Evolutionary conservation across 2,113 vertebrate genomes (phyloP).

Genomic region (Sinocyclocheilus anophthalmus): DNA sequence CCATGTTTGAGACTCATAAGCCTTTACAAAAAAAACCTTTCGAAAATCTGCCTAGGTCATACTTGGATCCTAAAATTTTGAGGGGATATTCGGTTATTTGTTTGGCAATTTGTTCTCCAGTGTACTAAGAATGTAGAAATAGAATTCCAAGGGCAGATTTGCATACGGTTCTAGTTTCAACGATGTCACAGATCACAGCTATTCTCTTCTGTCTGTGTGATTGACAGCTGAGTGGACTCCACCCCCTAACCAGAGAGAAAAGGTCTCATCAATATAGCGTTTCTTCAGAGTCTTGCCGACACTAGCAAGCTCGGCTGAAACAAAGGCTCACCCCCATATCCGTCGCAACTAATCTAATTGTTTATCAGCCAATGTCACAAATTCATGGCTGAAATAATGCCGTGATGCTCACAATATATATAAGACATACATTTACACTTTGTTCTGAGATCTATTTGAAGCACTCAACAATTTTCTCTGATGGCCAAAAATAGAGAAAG

Average conservation of each 20-base stretch:
- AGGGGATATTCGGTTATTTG: background rate
- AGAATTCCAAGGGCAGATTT: background rate
- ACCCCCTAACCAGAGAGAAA: background rate
- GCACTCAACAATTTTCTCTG: slow-evolving; percentile 26
- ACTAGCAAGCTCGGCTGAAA: slow-evolving; percentile 33
- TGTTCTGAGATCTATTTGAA: slow-evolving; percentile 26
- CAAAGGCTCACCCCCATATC: slow-evolving; percentile 9
- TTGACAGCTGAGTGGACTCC: slow-evolving; percentile 22
- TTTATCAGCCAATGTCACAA: slow-evolving; percentile 9
- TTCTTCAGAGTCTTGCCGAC: background rate
- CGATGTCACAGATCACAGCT: slow-evolving; percentile 8
- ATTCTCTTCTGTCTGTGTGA: slow-evolving; percentile 20
- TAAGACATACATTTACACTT: background rate
- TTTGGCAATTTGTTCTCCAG: background rate
- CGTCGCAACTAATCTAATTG: background rate
- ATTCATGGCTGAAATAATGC: background rate
- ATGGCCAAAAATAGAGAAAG: slow-evolving; percentile 30
- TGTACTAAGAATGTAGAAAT: background rate
- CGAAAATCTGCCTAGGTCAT: background rate
- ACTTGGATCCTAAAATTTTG: background rate
- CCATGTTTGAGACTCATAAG: background rate
- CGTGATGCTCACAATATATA: background rate
- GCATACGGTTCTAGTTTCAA: background rate
- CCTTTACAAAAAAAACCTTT: background rate
- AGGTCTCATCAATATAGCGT: slow-evolving; percentile 18